phyloP scores from a whole-genome alignment of 2,888 invertebrate genomes.

The Monoplex corrugatus region DNA sequence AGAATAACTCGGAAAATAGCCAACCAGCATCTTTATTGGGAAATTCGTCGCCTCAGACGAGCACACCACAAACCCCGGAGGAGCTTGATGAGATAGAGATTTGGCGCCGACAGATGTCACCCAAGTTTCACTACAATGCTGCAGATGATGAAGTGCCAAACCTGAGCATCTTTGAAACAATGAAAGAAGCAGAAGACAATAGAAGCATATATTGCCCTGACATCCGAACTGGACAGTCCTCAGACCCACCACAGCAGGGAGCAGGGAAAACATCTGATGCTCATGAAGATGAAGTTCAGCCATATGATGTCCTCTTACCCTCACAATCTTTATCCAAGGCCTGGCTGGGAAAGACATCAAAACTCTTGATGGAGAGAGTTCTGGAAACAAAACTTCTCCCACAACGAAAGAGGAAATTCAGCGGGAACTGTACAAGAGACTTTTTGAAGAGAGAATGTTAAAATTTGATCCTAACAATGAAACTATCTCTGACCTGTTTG shows the following conservation, averaged over 20 bases:
- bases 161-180: constrained; percentile 33
- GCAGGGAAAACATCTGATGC: not conserved
- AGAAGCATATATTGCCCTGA: not conserved
- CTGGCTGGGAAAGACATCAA: not conserved
- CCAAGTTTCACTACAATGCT: not conserved
- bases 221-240: not conserved
- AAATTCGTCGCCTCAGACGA: not conserved
- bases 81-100: constrained; percentile 23
- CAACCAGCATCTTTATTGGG: not conserved
- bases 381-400: constrained; percentile 26
- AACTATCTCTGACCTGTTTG: constrained; percentile 19
- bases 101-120: not conserved
- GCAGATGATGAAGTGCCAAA: not conserved
- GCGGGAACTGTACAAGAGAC: constrained; percentile 23
- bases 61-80: not conserved
- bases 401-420: constrained; percentile 45
- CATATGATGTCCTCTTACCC: not conserved
- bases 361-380: not conserved
- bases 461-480: constrained; percentile 41
- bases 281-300: not conserved
- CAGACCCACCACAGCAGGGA: not conserved
- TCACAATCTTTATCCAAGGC: not conserved
- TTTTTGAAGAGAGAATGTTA: constrained; percentile 43
- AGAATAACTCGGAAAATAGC: not conserved
- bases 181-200: constrained; percentile 22